Base-by-base conservation (phyloP, 2,888 invertebrate genomes). In the Rotaria sp. region DNA sequence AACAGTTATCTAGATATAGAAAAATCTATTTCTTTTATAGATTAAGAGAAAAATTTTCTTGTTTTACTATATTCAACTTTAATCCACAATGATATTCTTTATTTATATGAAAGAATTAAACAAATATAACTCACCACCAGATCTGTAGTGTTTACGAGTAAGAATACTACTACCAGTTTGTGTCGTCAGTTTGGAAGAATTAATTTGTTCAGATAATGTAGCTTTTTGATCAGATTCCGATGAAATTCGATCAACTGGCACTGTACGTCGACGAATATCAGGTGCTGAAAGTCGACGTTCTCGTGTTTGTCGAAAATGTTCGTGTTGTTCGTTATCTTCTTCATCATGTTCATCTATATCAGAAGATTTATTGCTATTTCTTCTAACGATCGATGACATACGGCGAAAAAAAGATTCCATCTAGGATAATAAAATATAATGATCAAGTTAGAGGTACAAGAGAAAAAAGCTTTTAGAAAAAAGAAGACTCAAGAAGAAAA, bases 371-470 rank as follows among this genome's bases (percentile, higher is more conserved):
- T 26, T 41, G 26, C n/a, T 80, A 41, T 80, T 80, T 80, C 45
- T 41, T 45, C n/a, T 26, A 45, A 80, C 80, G 8, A 80, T 80
- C 15, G 45, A 80, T 45, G 80, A 80, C 45, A 80, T 80, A 26
- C 45, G 80, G n/a, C 80, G 80, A 80, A 80, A 80, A 80, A 80
- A 80, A n/a, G 80, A 80, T 45, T 41, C 80, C 80, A 80, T 80
- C 41, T 45, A 41, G 24, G 38, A 30, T 4, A 4, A 11, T 35
- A 80, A 26, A 74, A 38, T 15, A 38, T 7, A 38, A 74, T 5
- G 41, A 24, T 35, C 21, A 35, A 38, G 38, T 4, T 38, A 18
- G 30, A 38, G 1, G 11, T 59, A 13, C 10, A 59, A 59, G 30
- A 7, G 52, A 52, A 52, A 3, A 24, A 52, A 52, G 1, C 7